Base-by-base conservation (phyloP, 2,888 invertebrate species). In the Creontiades dilutus region DNA sequence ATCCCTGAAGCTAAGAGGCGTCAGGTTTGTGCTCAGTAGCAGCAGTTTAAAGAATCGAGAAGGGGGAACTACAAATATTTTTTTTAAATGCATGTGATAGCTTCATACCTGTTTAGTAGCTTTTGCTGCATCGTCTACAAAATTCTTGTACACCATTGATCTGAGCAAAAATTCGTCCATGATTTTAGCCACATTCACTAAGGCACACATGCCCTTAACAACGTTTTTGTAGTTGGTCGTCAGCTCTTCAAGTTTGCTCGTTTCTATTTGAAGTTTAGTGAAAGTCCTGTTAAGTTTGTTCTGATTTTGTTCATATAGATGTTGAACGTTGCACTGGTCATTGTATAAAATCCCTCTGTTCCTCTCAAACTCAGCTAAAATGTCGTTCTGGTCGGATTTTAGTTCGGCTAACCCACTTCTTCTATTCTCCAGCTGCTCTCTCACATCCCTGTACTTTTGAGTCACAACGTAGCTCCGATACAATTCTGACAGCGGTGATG, bases 101-200 rank as follows among this genome's bases (percentile, higher is more conserved):
- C 37, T 37, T 37, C 57, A 0, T 23, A 68, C 68, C 52, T 85
- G 89, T 85, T 85, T 84, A 11, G 89, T 84, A 11, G 55, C 75
- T 89, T 85, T 89, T 61, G 85, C 89, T 1, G 89, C 84, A 47
- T 89, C 61, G 76, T 89, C 89, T 37, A 89, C 89, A 37, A 89
- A 89, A 37, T 85, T 68, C 48, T 89, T 89, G 85, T 89, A 89
- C 47, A 85, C 23, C 75, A 85, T 52, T 11, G 89, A 85, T 48
- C 75, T 75, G n/a, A 37, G n/a, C 14, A 89, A 81, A 89, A 84
- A 89, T 52, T 75, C 89, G 55, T 85, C 76, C 84, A 89, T 89
- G 23, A 86, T 86, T 76, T 86, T 86, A 7, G 37, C 46, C 23
- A 86, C 55, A 23, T 86, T 76, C 0, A 86, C 47, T 76, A 86